A percentile compares a stretch with the other conserved stretches of the same genome.
Evolutionary conservation across 2,888 invertebrate genomes (phyloP).

Genomic region (Stictocephala bisonia): DNA sequence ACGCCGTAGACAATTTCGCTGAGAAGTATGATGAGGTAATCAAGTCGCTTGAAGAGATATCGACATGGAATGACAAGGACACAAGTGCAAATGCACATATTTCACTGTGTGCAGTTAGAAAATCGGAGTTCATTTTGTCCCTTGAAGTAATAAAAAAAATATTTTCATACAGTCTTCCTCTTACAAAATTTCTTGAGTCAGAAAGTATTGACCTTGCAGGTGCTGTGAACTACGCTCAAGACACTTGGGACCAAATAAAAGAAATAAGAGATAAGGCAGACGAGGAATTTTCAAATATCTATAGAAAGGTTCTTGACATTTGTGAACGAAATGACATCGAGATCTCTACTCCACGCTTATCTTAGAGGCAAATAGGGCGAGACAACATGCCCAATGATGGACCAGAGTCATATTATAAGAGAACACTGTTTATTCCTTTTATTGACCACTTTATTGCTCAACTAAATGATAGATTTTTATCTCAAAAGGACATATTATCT

Average conservation of each 20-base stretch:
- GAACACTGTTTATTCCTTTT: too few relatives aligned
- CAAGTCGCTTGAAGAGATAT: conserved; percentile 11
- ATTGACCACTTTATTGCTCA: too few relatives aligned
- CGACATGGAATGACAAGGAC: conserved; percentile 8
- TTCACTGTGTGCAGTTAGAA: neutral
- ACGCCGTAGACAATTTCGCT: neutral
- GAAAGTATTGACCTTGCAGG: conserved; percentile 25
- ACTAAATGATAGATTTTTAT: too few relatives aligned
- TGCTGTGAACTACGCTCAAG: conserved; percentile 27
- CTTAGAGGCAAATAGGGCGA: too few relatives aligned
- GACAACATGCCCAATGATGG: too few relatives aligned
- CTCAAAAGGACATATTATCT: too few relatives aligned
- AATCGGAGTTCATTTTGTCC: conserved; percentile 27
- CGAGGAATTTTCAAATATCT: conserved; percentile 29
- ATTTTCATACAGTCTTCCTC: conserved; percentile 21
- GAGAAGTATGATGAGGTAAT: conserved; percentile 16
- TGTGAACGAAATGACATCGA: neutral
- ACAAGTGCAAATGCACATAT: conserved; percentile 12
- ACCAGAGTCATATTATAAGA: too few relatives aligned
- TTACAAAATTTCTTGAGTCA: conserved; percentile 23
- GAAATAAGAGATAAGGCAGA: conserved; percentile 28
- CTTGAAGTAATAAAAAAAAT: conserved; percentile 13
- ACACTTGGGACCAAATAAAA: neutral
- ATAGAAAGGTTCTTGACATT: neutral
- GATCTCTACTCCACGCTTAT: neutral